Evolutionary conservation across 2,113 vertebrate genomes (phyloP).

Genomic region (Podarcis raffonei): DNA sequence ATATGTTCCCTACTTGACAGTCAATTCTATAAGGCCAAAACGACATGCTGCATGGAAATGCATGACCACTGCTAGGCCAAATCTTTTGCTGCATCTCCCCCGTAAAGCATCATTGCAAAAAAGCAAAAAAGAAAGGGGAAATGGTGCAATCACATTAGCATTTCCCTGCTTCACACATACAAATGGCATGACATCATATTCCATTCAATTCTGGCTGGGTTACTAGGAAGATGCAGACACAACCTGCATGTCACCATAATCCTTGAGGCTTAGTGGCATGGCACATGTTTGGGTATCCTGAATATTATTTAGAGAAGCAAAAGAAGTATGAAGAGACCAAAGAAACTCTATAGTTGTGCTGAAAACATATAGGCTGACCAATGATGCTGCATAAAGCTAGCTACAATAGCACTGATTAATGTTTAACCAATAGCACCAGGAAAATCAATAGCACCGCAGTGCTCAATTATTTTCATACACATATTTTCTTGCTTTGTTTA

Average conservation of each 20-base stretch:
- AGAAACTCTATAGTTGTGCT: neutral
- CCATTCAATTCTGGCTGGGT: neutral
- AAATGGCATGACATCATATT: neutral
- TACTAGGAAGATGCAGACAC: too few relatives aligned
- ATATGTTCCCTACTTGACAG: neutral
- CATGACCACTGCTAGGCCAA: neutral
- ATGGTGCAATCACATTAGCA: neutral
- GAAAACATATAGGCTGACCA: neutral
- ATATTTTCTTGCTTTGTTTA: too few relatives aligned
- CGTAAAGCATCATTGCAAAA: neutral
- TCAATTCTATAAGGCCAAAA: neutral
- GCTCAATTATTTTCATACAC: too few relatives aligned
- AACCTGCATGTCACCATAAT: too few relatives aligned
- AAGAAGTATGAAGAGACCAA: neutral
- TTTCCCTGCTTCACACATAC: neutral
- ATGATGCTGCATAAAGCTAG: neutral
- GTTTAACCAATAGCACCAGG: neutral
- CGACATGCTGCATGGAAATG: too few relatives aligned
- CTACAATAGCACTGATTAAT: neutral
- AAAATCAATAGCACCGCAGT: too few relatives aligned
- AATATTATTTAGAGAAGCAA: neutral
- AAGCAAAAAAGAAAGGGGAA: neutral
- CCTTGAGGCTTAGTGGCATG: too few relatives aligned
- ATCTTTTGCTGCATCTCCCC: neutral
- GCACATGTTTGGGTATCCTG: neutral